Percentiles rank a stretch among this genome's conserved stretches.
Conservation (phyloP, 2,113 vertebrate genomes). For the Phylloscopus trochilus region DNA sequence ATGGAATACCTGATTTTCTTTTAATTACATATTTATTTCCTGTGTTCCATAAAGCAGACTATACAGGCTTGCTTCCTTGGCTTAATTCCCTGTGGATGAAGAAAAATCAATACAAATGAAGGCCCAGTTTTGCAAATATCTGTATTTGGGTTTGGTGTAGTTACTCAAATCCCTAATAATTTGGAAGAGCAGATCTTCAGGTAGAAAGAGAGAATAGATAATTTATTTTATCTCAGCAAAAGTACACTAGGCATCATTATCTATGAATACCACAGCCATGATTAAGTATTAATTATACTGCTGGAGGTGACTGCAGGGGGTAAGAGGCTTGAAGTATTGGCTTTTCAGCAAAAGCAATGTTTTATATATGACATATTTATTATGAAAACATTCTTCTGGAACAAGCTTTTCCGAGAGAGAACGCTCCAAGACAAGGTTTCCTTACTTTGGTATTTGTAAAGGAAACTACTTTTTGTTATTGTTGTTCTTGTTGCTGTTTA, state of each 20-base stretch:
- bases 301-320: neutral
- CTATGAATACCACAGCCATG: neutral
- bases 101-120: neutral
- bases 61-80: neutral
- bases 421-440: neutral
- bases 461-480: neutral
- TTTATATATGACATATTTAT: neutral
- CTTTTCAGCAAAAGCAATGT: neutral
- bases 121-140: neutral
- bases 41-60: neutral
- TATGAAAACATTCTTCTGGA: neutral
- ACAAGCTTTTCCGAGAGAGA: neutral
- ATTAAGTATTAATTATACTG: constrained; percentile 24
- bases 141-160: neutral
- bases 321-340: neutral
- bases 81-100: neutral
- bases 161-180: neutral
- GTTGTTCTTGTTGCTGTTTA: neutral
- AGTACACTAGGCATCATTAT: neutral
- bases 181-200: neutral
- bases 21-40: neutral
- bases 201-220: neutral
- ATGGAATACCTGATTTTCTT: neutral
- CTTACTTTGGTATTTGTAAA: neutral
- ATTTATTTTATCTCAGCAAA: neutral